These are phyloP conservation scores for Chascanopsetta lugubris DNA, from an alignment of 2,113 vertebrate genomes.

Conservation along the genomic window DNA sequence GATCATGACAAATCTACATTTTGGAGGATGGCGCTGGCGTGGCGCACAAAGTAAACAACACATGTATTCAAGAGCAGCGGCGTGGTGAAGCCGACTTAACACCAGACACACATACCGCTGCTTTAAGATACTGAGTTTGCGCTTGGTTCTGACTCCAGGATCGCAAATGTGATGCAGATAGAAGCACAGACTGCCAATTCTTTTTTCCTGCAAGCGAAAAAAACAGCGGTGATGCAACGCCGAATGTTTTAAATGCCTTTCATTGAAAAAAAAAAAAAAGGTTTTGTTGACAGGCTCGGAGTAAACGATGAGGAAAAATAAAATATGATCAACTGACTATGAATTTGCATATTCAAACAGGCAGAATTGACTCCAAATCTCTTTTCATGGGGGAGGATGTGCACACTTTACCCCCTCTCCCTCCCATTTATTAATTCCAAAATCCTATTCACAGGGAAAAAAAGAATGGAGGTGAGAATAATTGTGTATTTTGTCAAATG, in stretches of 20 bases:
- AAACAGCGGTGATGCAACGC: slow-evolving; percentile 55
- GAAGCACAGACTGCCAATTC: slow-evolving; percentile 41
- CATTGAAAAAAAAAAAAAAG: slow-evolving; percentile 53
- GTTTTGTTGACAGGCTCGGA: slow-evolving; percentile 73
- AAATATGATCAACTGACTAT: slow-evolving; percentile 54
- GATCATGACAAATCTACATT: slow-evolving; percentile 73
- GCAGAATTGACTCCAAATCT: slow-evolving; percentile 67
- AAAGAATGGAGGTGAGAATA: slow-evolving; percentile 73
- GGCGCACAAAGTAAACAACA: slow-evolving; percentile 49
- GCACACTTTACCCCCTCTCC: slow-evolving; percentile 46
- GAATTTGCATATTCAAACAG: slow-evolving; percentile 76
- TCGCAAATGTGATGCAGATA: slow-evolving; percentile 53
- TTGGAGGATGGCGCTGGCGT: slow-evolving; percentile 39
- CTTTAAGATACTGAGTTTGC: slow-evolving; percentile 56
- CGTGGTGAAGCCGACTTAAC: slow-evolving; percentile 57
- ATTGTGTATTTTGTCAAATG: slow-evolving; percentile 80
- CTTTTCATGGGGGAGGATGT: slow-evolving; percentile 64
- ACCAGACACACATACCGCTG: slow-evolving; percentile 39
- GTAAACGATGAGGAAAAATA: slow-evolving; percentile 68
- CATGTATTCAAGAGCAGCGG: slow-evolving; percentile 58
- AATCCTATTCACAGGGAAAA: slow-evolving; percentile 63
- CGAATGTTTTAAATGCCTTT: slow-evolving; percentile 52
- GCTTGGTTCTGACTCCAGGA: slow-evolving; percentile 67
- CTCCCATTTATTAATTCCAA: slow-evolving; percentile 73
- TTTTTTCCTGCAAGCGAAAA: slow-evolving; percentile 18